Conservation (phyloP, 2,888 invertebrate species). For the Spodoptera picta region DNA sequence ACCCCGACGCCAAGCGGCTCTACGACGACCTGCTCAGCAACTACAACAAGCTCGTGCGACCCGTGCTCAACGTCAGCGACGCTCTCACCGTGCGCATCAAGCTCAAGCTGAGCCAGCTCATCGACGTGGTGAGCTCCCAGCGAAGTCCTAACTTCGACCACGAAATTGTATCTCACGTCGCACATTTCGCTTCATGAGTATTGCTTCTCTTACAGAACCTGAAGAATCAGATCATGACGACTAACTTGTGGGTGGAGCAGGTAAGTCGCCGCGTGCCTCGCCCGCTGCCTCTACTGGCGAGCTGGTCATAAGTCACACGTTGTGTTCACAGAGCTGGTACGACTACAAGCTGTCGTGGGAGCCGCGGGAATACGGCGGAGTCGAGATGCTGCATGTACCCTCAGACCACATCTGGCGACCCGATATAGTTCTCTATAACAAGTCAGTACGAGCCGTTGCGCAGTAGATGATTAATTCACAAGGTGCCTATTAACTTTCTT, state of each 20-base stretch:
- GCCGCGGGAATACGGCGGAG: conserved; percentile 97
- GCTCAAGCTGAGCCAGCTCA: conserved; percentile 98
- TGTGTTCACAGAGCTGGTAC: conserved; percentile 93
- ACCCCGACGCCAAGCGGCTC: conserved; percentile 98
- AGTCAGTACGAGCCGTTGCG: conserved; percentile 91
- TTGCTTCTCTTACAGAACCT: conserved; percentile 92
- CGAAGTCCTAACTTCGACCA: too few relatives aligned
- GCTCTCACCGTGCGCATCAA: conserved; percentile 98
- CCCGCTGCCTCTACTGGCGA: too few relatives aligned
- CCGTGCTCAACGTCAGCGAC: conserved; percentile 98
- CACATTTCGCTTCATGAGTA: conserved; percentile 1
- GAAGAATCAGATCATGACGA: conserved; percentile 98
- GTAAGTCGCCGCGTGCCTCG: conserved; percentile 53
- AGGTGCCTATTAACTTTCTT: too few relatives aligned
- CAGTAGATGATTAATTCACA: too few relatives aligned
- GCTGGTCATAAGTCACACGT: background rate
- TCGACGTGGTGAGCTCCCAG: conserved; percentile 95
- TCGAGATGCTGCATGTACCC: conserved; percentile 98
- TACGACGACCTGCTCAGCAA: conserved; percentile 98
- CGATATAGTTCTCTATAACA: conserved; percentile 98
- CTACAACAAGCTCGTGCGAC: conserved; percentile 98
- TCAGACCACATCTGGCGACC: conserved; percentile 99
- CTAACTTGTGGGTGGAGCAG: conserved; percentile 96
- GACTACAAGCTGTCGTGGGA: conserved; percentile 98
- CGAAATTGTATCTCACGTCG: too few relatives aligned